Conservation (phyloP, 2,888 invertebrate genomes). For the Pomacea canaliculata region DNA sequence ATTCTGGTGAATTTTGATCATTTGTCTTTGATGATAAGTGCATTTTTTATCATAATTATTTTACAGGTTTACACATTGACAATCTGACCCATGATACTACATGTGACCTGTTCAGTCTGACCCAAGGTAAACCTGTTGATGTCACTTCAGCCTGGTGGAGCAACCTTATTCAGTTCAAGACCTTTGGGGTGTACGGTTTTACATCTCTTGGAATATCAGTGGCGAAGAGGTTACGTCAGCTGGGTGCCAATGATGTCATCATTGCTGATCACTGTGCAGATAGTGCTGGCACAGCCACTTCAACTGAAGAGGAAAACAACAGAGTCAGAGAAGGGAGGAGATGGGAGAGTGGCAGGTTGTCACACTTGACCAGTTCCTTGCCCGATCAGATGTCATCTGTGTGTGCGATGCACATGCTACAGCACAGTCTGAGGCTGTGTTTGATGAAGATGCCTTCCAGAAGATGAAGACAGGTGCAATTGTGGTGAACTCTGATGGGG, state of each 20-base stretch:
- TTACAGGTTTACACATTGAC: conserved; percentile 14
- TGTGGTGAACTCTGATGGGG: conserved; percentile 81
- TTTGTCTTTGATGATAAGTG: no score
- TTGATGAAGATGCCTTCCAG: conserved; percentile 81
- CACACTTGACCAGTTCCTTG: conserved; percentile 79
- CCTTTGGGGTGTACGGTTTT: conserved; percentile 73
- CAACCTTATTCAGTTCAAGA: conserved; percentile 73
- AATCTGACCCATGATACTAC: conserved; percentile 18
- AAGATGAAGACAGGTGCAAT: conserved; percentile 89
- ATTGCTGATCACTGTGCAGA: conserved; percentile 74
- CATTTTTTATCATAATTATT: not conserved
- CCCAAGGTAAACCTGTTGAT: conserved; percentile 36
- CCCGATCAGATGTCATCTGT: conserved; percentile 86
- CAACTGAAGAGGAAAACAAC: conserved; percentile 74
- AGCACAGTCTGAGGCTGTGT: conserved; percentile 82
- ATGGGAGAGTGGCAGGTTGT: conserved; percentile 72
- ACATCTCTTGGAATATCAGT: conserved; percentile 75
- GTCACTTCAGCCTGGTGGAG: conserved; percentile 36
- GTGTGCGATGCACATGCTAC: conserved; percentile 81
- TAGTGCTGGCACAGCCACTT: conserved; percentile 72
- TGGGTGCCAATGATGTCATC: conserved; percentile 74
- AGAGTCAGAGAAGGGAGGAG: conserved; percentile 18
- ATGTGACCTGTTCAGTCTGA: conserved; percentile 29
- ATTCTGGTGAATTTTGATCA: no score
- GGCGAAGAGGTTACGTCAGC: conserved; percentile 80